Conservation (phyloP, 1,140 invertebrate genomes). For the Sesamia nonagrioides region DNA sequence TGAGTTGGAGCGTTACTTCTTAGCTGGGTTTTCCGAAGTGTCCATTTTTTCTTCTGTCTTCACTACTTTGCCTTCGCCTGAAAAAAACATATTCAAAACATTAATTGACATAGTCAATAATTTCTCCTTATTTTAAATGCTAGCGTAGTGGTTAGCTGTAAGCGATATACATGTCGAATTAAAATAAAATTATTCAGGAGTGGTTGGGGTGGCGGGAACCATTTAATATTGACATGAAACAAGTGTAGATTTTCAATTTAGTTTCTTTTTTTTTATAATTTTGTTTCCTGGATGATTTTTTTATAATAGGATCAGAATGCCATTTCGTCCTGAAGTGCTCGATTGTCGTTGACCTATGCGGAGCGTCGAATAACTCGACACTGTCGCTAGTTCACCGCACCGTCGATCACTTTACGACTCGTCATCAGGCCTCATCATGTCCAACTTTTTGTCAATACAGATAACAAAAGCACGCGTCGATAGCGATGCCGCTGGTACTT, state of each 20-base stretch:
- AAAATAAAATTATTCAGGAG: too few relatives aligned
- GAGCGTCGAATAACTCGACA: conserved; percentile 59
- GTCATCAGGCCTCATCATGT: conserved; percentile 70
- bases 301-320: conserved; percentile 60
- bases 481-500: too few relatives aligned
- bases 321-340: conserved; percentile 56
- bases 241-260: too few relatives aligned
- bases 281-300: too few relatives aligned
- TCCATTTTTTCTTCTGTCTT: conserved; percentile 86
- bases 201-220: too few relatives aligned
- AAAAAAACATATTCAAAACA: conserved; percentile 38
- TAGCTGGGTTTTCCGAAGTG: conserved; percentile 67
- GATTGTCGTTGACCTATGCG: neutral
- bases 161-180: too few relatives aligned
- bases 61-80: conserved; percentile 85
- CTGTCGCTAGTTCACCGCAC: conserved; percentile 16
- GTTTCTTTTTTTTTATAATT: too few relatives aligned
- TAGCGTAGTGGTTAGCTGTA: too few relatives aligned
- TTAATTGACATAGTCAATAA: neutral
- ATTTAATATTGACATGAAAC: too few relatives aligned
- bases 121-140: too few relatives aligned
- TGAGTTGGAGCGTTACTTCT: conserved; percentile 62
- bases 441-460: neutral
- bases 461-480: too few relatives aligned
- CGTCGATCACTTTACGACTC: conserved; percentile 58